phyloP scores from a whole-genome alignment of 2,888 invertebrate genomes.

The Daptonema setosum region DNA sequence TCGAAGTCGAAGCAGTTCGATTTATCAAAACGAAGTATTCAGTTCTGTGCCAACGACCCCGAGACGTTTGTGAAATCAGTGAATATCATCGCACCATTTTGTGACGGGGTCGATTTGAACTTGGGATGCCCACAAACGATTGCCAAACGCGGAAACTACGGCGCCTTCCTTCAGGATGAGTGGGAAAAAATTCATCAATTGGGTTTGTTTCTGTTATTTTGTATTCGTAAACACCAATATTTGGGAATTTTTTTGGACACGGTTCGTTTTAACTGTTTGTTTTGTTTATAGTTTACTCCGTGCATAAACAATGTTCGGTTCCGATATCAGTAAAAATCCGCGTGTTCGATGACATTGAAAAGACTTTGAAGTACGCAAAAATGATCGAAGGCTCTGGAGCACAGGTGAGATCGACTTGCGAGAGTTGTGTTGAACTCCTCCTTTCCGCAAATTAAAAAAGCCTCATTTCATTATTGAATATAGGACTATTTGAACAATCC shows the following conservation, averaged over 20 bases:
- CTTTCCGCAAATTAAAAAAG: no score
- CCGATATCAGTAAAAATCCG: conserved; percentile 94
- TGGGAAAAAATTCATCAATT: conserved; percentile 49
- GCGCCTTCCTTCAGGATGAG: conserved; percentile 49
- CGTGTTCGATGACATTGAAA: conserved; percentile 59
- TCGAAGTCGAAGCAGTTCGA: neutral
- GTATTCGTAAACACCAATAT: neutral
- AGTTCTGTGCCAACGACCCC: conserved; percentile 95
- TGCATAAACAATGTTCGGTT: conserved; percentile 26
- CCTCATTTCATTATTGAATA: neutral
- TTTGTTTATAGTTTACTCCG: neutral
- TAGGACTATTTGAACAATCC: neutral
- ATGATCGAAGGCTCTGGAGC: conserved; percentile 85
- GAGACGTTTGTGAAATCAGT: conserved; percentile 47
- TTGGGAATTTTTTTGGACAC: neutral
- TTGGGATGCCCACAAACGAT: conserved; percentile 94
- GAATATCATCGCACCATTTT: conserved; percentile 51
- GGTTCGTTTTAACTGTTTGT: neutral
- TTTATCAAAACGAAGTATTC: conserved; percentile 17
- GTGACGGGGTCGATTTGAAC: conserved; percentile 89
- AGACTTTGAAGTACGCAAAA: conserved; percentile 69
- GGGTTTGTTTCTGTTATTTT: no score
- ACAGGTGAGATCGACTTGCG: conserved; percentile 25
- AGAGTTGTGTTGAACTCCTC: no score
- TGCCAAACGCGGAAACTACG: conserved; percentile 82